These are phyloP conservation scores for Arrhamphus sclerolepis DNA, from an alignment of 2,797 vertebrate genomes.

Conservation along the genomic window DNA sequence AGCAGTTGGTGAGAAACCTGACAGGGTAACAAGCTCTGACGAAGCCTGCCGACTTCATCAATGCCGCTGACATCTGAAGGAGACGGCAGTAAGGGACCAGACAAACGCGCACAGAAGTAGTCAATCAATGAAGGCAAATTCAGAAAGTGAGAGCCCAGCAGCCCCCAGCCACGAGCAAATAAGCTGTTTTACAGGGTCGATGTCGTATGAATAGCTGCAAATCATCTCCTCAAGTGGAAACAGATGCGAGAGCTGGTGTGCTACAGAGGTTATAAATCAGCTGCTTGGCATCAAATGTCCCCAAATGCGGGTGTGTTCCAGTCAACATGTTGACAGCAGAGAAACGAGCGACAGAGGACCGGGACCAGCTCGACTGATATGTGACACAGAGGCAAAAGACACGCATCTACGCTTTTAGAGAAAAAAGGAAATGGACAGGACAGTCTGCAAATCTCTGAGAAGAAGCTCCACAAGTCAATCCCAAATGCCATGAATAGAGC, in stretches of 20 bases:
- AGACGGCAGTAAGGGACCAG: not conserved
- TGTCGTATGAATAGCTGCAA: slow-evolving; percentile 20
- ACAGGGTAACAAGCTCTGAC: slow-evolving; percentile 58
- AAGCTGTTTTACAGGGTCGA: slow-evolving; percentile 10
- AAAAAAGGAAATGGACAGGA: slow-evolving; percentile 1
- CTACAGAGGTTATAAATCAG: slow-evolving; percentile 53
- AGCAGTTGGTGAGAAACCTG: slow-evolving; percentile 45
- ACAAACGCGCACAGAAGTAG: slow-evolving; percentile 15
- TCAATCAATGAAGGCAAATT: slow-evolving; percentile 35
- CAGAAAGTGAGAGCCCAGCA: slow-evolving; percentile 21
- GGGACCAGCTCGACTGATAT: slow-evolving; percentile 1
- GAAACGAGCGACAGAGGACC: slow-evolving; percentile 9
- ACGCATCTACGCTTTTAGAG: slow-evolving; percentile 11
- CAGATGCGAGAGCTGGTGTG: slow-evolving; percentile 16
- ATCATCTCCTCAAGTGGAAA: slow-evolving; percentile 18
- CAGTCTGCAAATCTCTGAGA: too few species aligned
- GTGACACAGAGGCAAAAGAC: not conserved
- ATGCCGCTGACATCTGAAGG: slow-evolving; percentile 30
- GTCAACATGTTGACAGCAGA: slow-evolving; percentile 42
- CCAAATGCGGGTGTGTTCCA: slow-evolving; percentile 37
- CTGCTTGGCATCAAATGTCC: slow-evolving; percentile 15
- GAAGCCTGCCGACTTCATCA: slow-evolving; percentile 44
- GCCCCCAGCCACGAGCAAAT: slow-evolving; percentile 8
- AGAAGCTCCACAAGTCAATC: not conserved
- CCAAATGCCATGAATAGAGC: not conserved